phyloP scores from a whole-genome alignment of 2,888 invertebrate genomes.

The Mactromeris polynyma region DNA sequence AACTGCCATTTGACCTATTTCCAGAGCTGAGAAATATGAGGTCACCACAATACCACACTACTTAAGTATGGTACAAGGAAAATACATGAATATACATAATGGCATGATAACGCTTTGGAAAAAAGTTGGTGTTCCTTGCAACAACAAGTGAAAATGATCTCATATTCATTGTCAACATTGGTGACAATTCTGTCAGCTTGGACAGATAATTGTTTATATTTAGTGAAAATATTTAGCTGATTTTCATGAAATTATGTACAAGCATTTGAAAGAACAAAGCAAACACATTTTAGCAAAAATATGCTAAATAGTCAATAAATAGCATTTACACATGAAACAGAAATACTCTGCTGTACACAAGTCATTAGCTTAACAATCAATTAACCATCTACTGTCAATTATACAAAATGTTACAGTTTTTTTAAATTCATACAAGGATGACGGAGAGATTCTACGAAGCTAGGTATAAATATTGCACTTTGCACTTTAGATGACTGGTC shows the following conservation, averaged over 20 bases:
- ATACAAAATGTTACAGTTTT: slow-evolving; percentile 1
- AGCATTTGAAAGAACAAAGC: neutral
- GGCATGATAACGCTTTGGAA: neutral
- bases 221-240: neutral
- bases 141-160: neutral
- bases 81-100: neutral
- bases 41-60: neutral
- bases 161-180: neutral
- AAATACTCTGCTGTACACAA: neutral
- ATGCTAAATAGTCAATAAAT: neutral
- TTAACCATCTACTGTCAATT: neutral
- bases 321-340: neutral
- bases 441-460: slow-evolving; percentile 25
- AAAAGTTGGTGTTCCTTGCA: neutral
- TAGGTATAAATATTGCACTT: slow-evolving; percentile 53
- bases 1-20: too few relatives aligned
- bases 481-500: slow-evolving; percentile 38
- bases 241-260: neutral
- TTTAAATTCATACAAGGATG: neutral
- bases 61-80: neutral
- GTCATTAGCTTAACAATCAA: neutral
- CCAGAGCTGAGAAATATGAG: neutral
- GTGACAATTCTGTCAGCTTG: neutral
- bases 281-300: neutral
- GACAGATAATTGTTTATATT: neutral